Base-by-base conservation (phyloP, 2,888 invertebrate species). In the Ramazzottius varieornatus region DNA sequence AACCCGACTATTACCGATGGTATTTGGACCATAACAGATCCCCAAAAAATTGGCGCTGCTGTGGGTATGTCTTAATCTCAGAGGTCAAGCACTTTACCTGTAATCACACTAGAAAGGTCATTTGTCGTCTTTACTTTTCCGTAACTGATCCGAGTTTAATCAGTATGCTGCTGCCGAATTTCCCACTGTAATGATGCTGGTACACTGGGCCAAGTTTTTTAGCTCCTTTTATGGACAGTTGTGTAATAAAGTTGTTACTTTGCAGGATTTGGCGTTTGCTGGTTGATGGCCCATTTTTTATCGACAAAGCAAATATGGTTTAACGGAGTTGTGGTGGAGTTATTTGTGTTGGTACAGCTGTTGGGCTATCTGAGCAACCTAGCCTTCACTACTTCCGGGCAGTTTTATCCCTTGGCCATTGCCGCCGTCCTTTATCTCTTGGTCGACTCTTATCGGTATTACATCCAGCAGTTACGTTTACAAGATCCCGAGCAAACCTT, bases 401-500 rank as follows among this genome's bases (percentile, higher is more conserved):
- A 54, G 29, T 16, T 54, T 29, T 29, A 54, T n/a, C 54, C 54
- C 20, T 8, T 54, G 20, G 16, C 29, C 29, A 54, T 29, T 4
- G 54, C 54, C n/a, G n/a, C 24, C 4, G 29, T 29, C 13, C 20
- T 54, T 24, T 54, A 54, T 54, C 29, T 54, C 29, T 24, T 54
- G 4, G 54, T 54, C 29, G 54, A 29, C 54, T 29, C 4, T 54
- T 54, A 54, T 29, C 54, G 54, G 4, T 29, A 54, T 24, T 54
- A 54, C 54, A 54, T 54, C 54, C n/a, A 16, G 24, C 54, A 54
- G 29, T 29, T 54, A 16, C 54, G 54, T n/a, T 29, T 54, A 24
- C 54, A 54, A 24, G 54, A 54, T 54, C 54, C 54, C 54, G 54
- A 54, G 54, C 54, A 54, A 24, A 54, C 54, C 20, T 29, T 54